Evolutionary conservation across 2,888 invertebrate genomes (phyloP).

Genomic region (Lutraria lutraria): DNA sequence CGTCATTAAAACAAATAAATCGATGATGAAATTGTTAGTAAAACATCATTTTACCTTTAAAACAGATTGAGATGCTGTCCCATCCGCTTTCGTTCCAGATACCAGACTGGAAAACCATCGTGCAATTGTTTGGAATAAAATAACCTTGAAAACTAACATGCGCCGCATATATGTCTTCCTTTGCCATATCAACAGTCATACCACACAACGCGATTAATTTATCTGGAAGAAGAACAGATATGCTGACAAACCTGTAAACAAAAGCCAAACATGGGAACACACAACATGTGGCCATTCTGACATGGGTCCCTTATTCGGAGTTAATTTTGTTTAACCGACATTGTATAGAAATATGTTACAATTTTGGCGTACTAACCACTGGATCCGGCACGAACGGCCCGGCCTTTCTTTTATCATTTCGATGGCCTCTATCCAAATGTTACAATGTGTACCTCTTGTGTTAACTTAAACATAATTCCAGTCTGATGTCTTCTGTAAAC

Average conservation of each 20-base stretch:
- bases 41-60: background rate
- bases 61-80: background rate
- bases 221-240: background rate
- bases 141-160: background rate
- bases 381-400: background rate
- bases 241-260: background rate
- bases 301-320: too few relatives aligned
- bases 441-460: too few relatives aligned
- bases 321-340: background rate
- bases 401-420: too few relatives aligned
- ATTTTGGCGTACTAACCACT: too few relatives aligned
- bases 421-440: too few relatives aligned
- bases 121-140: background rate
- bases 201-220: background rate
- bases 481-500: too few relatives aligned
- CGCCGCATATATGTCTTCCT: background rate
- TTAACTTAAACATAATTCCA: too few relatives aligned
- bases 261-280: background rate
- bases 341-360: background rate
- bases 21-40: too few relatives aligned
- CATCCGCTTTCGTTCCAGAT: slow-evolving; percentile 1
- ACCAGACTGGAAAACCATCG: background rate
- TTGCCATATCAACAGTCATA: background rate
- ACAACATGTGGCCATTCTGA: too few relatives aligned
- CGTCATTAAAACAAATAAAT: too few relatives aligned